Evolutionary conservation across 1,140 invertebrate species (phyloP), one percentile per base, ranked within the genome.

Genomic region (Pteromalus puparum): DNA sequence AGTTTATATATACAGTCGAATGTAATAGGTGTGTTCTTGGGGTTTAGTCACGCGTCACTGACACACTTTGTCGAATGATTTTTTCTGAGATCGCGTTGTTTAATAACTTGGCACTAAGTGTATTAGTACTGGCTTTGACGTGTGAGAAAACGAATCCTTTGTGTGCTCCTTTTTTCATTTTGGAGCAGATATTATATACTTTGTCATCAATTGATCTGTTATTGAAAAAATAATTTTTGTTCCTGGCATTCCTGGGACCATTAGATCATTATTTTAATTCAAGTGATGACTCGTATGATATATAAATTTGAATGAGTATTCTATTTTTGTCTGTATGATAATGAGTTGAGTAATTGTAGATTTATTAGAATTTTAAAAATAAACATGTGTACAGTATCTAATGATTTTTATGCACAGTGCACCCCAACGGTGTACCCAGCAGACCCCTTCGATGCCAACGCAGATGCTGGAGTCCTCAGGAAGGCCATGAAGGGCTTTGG

Each of bases 401-500:
- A 53, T n/a, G 18, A 77, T 72, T 76, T 28, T 81, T 42, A n/a
- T 42, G 28, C 76, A 38, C 88, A 98, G 97, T 97, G 97, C 90
- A 97, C 96, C 84, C 97, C 97, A 86, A 98, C 97, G 72, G 96
- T 98, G 73, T 97, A 95, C 90, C 96, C 97, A 53, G 95, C 96
- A 53, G 96, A 97, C 78, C 95, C 96, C 48, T 99, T 98, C 93
- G 97, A 98, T 92, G 95, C 98, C 15, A 96, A 96, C 77, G 95
- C 95, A 83, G 98, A 99, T 95, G 98, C 98, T 1, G 96, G 96
- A 83, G 95, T 96, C 77, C 93, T 99, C 26, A 95, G 97, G 85
- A 98, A 98, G 90, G 98, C 98, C 2, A 99, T 99, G 97, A 98
- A 98, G 92, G 98, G 98, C 78, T 96, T 97, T 87, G 97, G 98